Conservation (phyloP, 2,888 invertebrate species). For the Megaustenia siamemsis region DNA sequence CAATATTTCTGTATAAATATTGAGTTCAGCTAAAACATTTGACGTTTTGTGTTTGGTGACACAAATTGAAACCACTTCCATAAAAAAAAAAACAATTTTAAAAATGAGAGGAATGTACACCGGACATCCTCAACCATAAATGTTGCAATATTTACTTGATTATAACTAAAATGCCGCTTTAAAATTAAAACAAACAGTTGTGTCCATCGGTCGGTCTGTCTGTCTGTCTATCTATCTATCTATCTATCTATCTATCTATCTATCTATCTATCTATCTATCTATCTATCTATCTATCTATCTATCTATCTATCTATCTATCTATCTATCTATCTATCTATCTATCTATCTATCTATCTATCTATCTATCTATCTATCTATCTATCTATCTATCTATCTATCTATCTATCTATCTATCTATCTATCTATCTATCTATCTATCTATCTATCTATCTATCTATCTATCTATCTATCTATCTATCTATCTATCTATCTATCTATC, state of each 20-base stretch:
- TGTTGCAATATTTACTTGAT: too few relatives aligned
- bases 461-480: background rate
- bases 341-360: slow-evolving; percentile 9
- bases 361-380: slow-evolving; percentile 9
- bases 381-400: slow-evolving; percentile 9
- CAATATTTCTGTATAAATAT: too few relatives aligned
- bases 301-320: slow-evolving; percentile 9
- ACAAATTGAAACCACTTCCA: too few relatives aligned
- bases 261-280: slow-evolving; percentile 9
- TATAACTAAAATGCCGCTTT: too few relatives aligned
- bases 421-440: slow-evolving; percentile 9
- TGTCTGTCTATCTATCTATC: too few relatives aligned
- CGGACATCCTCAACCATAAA: too few relatives aligned
- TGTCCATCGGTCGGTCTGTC: too few relatives aligned
- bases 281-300: slow-evolving; percentile 9
- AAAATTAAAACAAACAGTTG: too few relatives aligned
- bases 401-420: slow-evolving; percentile 9
- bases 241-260: slow-evolving; percentile 9
- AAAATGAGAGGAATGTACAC: too few relatives aligned
- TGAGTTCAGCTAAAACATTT: too few relatives aligned
- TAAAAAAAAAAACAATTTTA: too few relatives aligned
- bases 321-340: slow-evolving; percentile 9
- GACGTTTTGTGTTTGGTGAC: too few relatives aligned
- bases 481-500: background rate
- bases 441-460: background rate